Evolutionary conservation across 2,797 vertebrate species (phyloP).

Genomic region (Malurus splendens): DNA sequence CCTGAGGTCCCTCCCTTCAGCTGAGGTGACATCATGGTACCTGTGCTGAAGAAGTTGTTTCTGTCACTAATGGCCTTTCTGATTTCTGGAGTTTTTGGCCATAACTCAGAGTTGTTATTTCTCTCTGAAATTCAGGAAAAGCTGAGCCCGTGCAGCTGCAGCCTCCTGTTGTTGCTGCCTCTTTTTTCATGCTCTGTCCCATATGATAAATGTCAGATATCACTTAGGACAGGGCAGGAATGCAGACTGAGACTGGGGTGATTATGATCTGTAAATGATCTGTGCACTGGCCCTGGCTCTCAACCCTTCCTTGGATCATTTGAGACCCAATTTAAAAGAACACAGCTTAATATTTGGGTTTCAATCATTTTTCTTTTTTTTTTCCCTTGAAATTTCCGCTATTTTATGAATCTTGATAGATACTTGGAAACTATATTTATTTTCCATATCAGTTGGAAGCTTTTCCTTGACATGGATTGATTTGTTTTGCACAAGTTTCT

Average conservation of each 20-base stretch:
- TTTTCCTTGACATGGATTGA: conserved; percentile 4
- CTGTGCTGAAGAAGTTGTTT: conserved; percentile 17
- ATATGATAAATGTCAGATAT: conserved; percentile 21
- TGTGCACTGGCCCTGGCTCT: conserved; percentile 22
- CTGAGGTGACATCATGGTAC: not conserved
- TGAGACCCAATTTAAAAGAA: conserved; percentile 12
- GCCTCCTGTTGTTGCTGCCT: conserved; percentile 30
- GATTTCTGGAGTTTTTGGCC: conserved; percentile 12
- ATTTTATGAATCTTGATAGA: not conserved
- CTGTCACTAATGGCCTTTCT: conserved; percentile 42
- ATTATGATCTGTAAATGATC: conserved; percentile 25
- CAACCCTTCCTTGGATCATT: conserved; percentile 1
- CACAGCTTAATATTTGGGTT: not conserved
- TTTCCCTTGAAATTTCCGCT: not conserved
- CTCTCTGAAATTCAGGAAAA: conserved; percentile 18
- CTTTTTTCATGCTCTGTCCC: not conserved
- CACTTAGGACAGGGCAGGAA: conserved; percentile 34
- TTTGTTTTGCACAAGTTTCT: conserved; percentile 37
- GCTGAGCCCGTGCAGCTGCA: conserved; percentile 36
- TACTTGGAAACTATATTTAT: conserved; percentile 15
- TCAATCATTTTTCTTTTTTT: not conserved
- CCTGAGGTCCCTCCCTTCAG: not conserved
- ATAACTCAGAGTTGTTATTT: conserved; percentile 45
- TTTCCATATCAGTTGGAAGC: not conserved
- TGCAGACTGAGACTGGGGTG: not conserved